Percentiles rank a stretch among this genome's conserved stretches.
Conservation (phyloP, 2,888 invertebrate genomes). For the Sphaerophoria taeniata region DNA sequence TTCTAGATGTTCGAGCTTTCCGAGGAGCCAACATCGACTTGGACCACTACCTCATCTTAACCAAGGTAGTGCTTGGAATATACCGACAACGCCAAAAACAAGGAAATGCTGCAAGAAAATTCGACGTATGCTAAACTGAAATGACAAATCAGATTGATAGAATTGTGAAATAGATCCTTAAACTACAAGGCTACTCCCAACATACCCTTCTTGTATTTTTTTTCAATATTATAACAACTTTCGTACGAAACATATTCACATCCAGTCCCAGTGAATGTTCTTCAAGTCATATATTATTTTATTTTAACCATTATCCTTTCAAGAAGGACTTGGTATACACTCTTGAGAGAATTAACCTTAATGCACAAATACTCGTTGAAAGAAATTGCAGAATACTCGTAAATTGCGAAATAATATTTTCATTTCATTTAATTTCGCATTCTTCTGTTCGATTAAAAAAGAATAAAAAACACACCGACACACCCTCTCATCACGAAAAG, state of each 20-base stretch:
- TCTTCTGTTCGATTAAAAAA: neutral
- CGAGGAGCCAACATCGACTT: too few relatives aligned
- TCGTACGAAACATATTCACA: conserved; percentile 15
- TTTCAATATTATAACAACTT: neutral
- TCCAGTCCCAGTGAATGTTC: conserved; percentile 12
- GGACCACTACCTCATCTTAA: too few relatives aligned
- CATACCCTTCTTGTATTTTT: too few relatives aligned
- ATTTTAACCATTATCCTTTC: conserved; percentile 6
- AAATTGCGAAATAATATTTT: conserved; percentile 72
- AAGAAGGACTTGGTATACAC: neutral
- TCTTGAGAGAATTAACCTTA: conserved; percentile 23
- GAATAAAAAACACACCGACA: neutral
- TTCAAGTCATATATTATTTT: neutral
- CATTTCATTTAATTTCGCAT: conserved; percentile 68
- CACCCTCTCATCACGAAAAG: too few relatives aligned
- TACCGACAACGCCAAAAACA: too few relatives aligned
- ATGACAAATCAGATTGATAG: too few relatives aligned
- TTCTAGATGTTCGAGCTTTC: too few relatives aligned
- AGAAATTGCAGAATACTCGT: conserved; percentile 32
- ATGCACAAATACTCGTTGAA: conserved; percentile 33
- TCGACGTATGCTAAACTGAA: too few relatives aligned
- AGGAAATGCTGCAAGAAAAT: too few relatives aligned
- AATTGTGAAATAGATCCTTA: too few relatives aligned
- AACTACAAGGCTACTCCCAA: too few relatives aligned
- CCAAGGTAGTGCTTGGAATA: too few relatives aligned